Evolutionary conservation across 2,888 invertebrate genomes (phyloP).

Genomic region (Conchocele bisecta): DNA sequence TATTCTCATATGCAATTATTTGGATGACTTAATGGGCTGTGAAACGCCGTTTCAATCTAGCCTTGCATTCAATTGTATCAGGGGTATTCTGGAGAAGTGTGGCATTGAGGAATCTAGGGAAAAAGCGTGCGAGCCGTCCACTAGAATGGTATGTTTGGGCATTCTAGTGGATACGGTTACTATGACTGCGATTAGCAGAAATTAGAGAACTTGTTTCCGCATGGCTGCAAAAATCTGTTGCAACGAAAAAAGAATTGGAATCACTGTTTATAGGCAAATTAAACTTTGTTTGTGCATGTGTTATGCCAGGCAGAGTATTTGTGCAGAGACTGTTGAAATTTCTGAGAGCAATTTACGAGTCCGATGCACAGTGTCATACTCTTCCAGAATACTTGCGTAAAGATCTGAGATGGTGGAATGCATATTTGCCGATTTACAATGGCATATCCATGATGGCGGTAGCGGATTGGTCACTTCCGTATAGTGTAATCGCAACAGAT

Average conservation of each 20-base stretch:
- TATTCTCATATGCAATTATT: neutral
- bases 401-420: constrained; percentile 15
- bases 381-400: neutral
- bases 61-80: neutral
- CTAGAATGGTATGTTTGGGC: neutral
- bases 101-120: neutral
- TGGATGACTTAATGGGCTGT: neutral
- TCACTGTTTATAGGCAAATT: constrained; percentile 7
- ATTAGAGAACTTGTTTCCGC: neutral
- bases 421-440: constrained; percentile 6
- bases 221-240: neutral
- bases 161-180: neutral
- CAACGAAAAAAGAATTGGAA: neutral
- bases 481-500: neutral
- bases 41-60: neutral
- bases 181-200: neutral
- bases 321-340: neutral
- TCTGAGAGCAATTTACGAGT: neutral
- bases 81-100: neutral
- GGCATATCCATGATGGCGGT: constrained; percentile 14
- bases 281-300: constrained; percentile 5
- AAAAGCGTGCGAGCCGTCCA: neutral
- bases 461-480: neutral
- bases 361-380: neutral
- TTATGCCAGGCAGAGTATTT: constrained; percentile 1